phyloP scores from a whole-genome alignment of 2,797 vertebrate genomes.

The Euthynnus affinis region DNA sequence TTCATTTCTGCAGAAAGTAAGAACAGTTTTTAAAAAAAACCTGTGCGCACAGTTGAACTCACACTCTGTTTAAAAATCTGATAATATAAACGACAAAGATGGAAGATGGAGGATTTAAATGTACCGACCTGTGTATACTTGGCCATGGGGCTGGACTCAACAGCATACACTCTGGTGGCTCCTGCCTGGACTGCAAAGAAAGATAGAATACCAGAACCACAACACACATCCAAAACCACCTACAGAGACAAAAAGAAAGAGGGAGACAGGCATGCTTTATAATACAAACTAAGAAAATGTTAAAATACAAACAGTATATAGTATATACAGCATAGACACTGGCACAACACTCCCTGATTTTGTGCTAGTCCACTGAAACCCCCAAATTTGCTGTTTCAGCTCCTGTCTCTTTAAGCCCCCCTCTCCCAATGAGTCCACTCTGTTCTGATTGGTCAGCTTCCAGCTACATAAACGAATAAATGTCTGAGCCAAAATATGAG shows the following conservation, averaged over 20 bases:
- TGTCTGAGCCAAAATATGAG: too few species aligned
- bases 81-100: not conserved
- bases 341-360: not conserved
- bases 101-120: not conserved
- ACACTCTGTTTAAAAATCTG: not conserved
- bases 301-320: too few species aligned
- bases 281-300: not conserved
- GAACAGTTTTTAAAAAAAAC: not conserved
- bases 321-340: too few species aligned
- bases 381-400: too few species aligned
- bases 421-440: too few species aligned
- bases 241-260: constrained; percentile 42
- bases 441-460: too few species aligned
- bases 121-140: constrained; percentile 74
- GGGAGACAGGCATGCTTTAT: not conserved
- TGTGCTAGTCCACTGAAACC: too few species aligned
- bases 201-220: constrained; percentile 82
- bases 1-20: not conserved
- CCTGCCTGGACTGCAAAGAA: constrained; percentile 85
- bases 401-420: too few species aligned
- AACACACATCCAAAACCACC: constrained; percentile 85
- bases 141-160: constrained; percentile 78
- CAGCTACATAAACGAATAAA: too few species aligned
- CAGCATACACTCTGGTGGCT: constrained; percentile 80
- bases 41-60: not conserved